A percentile compares a stretch with the other conserved stretches of the same genome.
These are phyloP conservation scores for Tragopan temminckii DNA, from an alignment of 2,797 vertebrate species.

Conservation along the genomic window DNA sequence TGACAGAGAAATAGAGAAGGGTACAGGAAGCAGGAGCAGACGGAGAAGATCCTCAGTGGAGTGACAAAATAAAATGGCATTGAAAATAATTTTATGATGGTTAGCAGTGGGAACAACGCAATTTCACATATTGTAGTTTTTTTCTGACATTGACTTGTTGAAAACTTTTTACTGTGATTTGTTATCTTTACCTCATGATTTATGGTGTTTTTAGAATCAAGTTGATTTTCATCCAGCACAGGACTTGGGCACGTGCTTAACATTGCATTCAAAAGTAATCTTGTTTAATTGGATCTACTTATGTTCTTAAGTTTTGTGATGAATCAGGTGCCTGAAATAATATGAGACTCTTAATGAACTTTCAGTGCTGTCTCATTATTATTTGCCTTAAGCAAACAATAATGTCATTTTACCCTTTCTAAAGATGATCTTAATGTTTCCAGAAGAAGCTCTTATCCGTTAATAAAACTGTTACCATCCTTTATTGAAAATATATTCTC, in stretches of 20 bases:
- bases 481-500: not conserved
- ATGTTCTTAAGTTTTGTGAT: not conserved
- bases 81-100: not conserved
- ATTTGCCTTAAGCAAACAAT: not conserved
- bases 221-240: not conserved
- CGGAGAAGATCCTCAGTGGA: not conserved
- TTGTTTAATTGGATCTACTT: not conserved
- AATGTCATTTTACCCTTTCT: not conserved
- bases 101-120: not conserved
- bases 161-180: not conserved
- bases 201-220: not conserved
- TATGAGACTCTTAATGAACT: not conserved
- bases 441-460: not conserved
- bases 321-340: not conserved
- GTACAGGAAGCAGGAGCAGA: not conserved
- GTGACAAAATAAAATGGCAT: not conserved
- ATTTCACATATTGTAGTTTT: not conserved
- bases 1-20: not conserved
- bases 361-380: not conserved
- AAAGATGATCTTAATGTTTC: not conserved
- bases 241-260: not conserved
- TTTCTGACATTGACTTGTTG: not conserved
- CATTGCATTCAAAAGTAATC: not conserved
- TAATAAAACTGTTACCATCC: not conserved
- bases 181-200: fast-evolving